Evolutionary conservation across 2,888 invertebrate species (phyloP).

Genomic region (Pristionchus japonicus): DNA sequence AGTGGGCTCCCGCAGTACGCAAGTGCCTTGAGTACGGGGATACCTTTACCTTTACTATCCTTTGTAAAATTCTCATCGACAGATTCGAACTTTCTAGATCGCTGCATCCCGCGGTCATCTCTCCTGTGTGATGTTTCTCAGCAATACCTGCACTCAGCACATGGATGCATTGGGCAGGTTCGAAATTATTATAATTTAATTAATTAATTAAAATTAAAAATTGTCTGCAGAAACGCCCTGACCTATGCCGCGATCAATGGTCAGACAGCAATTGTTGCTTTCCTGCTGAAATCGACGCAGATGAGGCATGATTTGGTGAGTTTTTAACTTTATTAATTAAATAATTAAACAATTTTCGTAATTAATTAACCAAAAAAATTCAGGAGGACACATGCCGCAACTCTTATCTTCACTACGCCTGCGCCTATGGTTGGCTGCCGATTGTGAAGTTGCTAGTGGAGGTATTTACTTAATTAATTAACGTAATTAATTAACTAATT

Average conservation of each 20-base stretch:
- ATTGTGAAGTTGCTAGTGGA: constrained; percentile 77
- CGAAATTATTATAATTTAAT: not conserved
- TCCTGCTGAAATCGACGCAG: constrained; percentile 56
- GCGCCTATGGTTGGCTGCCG: constrained; percentile 79
- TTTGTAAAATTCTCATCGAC: too few species aligned
- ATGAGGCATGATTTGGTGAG: constrained; percentile 40
- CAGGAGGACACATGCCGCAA: constrained; percentile 78
- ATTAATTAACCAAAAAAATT: not conserved
- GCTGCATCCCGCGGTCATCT: not conserved
- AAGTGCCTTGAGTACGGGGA: too few species aligned
- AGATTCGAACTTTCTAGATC: too few species aligned
- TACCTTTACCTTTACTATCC: too few species aligned
- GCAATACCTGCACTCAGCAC: not conserved
- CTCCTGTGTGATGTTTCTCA: not conserved
- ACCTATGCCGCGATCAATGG: constrained; percentile 79
- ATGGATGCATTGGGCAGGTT: not conserved
- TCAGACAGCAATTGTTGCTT: constrained; percentile 69
- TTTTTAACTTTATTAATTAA: not conserved
- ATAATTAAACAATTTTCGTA: not conserved
- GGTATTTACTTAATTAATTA: not conserved
- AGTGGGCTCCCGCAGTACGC: too few species aligned
- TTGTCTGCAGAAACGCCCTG: constrained; percentile 76
- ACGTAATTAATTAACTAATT: not conserved
- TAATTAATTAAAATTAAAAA: not conserved
- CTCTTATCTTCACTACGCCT: constrained; percentile 78